Base-by-base conservation (phyloP, 2,888 invertebrate genomes). In the Synergus japonicus region DNA sequence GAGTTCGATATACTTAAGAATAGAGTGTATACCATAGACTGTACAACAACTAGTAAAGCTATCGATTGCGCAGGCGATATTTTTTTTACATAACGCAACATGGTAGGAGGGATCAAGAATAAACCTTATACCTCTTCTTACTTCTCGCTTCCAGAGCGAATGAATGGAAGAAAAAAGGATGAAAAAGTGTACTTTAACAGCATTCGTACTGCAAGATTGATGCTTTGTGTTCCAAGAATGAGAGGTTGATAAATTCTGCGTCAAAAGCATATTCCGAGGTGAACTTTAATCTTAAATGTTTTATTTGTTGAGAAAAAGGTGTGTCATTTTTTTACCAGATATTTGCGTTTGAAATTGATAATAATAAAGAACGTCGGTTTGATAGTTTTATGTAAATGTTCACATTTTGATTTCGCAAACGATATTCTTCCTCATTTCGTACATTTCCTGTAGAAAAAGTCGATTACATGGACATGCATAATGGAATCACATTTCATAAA, bases 401-500 rank as follows among this genome's bases (percentile, higher is more conserved):
- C 29, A 29, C 2, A 69, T 49, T 7, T 9, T 69, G 69, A 46
- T 58, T 1, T 58, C 3, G 10, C 29, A n/a, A 49, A 29, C 4
- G 15, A 15, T n/a, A 49, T 69, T 49, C 37, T 49, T 46, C 37
- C 29, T 69, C 29, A 37, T 69, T 49, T 69, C 22, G 29, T 15
- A 49, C 15, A 49, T 54, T 37, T n/a, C n/a, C 37, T 41, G 54
- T 54, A 58, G 41, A 73, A 73, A 37, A 58, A 54, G 73, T 73
- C 41, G 54, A 73, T 54, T 73, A 54, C 41, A 58, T 49, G 49
- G 41, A n/a, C 73, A 58, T 54, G n/a, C n/a, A 37, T 73, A 73
- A 58, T 37, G n/a, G 41, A 29, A 73, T 66, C 73, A 73, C 73
- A 49, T 73, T 41, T 12, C 54, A 73, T 54, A 54, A 73, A 73